Evolutionary conservation across 2,797 vertebrate genomes (phyloP).

Genomic region (Eupleurogrammus muticus): DNA sequence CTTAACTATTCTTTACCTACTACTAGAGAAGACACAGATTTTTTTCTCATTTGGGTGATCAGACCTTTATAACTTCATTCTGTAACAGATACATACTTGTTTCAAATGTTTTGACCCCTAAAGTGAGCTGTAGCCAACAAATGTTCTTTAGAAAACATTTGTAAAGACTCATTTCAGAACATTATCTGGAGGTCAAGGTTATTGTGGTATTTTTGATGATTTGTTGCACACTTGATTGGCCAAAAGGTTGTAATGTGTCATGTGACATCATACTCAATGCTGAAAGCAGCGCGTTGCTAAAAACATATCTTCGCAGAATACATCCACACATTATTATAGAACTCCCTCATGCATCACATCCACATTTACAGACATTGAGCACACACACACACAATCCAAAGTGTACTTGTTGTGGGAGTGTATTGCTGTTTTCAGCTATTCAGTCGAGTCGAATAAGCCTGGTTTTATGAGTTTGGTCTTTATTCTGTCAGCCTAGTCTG

Average conservation of each 20-base stretch:
- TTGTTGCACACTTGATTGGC: conserved; percentile 12
- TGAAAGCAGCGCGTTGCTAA: conserved; percentile 2
- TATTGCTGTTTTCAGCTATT: conserved; percentile 46
- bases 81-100: background rate
- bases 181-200: background rate
- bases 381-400: conserved; percentile 7
- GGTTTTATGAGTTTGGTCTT: conserved; percentile 57
- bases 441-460: conserved; percentile 25
- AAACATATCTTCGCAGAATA: conserved; percentile 18
- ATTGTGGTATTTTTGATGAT: background rate
- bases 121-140: background rate
- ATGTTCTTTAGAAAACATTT: background rate
- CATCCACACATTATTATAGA: conserved; percentile 3
- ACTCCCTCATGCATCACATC: conserved; percentile 1
- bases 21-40: background rate
- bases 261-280: background rate
- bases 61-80: background rate
- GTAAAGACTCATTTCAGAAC: background rate
- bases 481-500: conserved; percentile 46
- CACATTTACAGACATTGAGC: background rate
- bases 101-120: background rate
- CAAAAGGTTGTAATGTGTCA: background rate
- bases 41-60: conserved; percentile 5
- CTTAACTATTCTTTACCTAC: too few species aligned
- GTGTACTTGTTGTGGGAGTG: conserved; percentile 8